These are phyloP conservation scores for Mycteria americana DNA, from an alignment of 2,797 vertebrate genomes.

Conservation along the genomic window DNA sequence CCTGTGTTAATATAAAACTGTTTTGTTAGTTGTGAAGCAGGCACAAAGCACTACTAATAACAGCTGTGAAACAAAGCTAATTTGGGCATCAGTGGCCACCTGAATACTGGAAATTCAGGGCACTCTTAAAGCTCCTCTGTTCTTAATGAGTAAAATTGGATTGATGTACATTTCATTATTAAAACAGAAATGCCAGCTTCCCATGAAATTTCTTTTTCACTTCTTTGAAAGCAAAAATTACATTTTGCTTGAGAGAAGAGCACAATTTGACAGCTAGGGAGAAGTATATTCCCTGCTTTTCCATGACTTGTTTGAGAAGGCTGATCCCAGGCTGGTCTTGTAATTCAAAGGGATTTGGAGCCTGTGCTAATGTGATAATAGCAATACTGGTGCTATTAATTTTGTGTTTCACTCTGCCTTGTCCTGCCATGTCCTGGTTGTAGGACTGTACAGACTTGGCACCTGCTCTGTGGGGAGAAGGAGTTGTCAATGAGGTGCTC, in stretches of 20 bases:
- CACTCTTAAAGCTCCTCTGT: not conserved
- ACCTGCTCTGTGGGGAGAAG: not conserved
- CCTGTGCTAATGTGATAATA: not conserved
- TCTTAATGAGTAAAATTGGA: not conserved
- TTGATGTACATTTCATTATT: not conserved
- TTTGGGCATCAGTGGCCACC: conserved; percentile 24
- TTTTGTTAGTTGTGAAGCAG: conserved; percentile 64
- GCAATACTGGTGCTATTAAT: not conserved
- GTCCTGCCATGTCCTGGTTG: not conserved
- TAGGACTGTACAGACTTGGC: not conserved
- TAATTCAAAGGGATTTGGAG: conserved; percentile 10
- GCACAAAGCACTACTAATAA: conserved; percentile 64
- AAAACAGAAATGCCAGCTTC: not conserved
- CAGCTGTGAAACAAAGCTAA: conserved; percentile 57
- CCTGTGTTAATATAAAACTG: conserved; percentile 73
- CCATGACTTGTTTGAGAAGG: not conserved
- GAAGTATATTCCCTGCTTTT: not conserved
- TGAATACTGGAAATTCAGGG: conserved; percentile 30
- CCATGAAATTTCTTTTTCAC: not conserved
- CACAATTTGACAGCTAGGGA: not conserved
- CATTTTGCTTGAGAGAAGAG: not conserved
- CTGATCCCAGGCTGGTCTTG: not conserved
- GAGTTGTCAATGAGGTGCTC: not conserved
- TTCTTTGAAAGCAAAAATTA: conserved; percentile 15
- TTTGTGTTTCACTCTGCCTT: not conserved